phyloP scores from a whole-genome alignment of 2,888 invertebrate species.

The Drosophila mercatorum region DNA sequence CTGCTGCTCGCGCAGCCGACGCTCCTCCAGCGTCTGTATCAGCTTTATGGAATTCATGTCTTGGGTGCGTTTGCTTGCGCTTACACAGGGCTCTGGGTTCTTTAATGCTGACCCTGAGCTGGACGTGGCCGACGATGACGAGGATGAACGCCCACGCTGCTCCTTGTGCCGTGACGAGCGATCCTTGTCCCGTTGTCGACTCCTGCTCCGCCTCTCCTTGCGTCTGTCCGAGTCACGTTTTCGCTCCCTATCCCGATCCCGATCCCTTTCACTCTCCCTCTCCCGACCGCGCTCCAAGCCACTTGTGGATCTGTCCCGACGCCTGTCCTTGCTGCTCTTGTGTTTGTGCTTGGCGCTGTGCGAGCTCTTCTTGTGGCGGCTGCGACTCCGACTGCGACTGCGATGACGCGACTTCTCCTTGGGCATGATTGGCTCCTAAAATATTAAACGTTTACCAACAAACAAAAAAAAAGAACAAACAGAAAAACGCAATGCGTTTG shows the following conservation, averaged over 20 bases:
- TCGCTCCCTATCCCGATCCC: neutral
- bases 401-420: slow-evolving; percentile 57
- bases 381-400: slow-evolving; percentile 44
- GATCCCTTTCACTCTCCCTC: slow-evolving; percentile 18
- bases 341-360: slow-evolving; percentile 24
- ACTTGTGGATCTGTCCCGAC: slow-evolving; percentile 6
- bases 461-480: neutral
- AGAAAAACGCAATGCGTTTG: slow-evolving; percentile 10
- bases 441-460: slow-evolving; percentile 34
- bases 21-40: slow-evolving; percentile 90
- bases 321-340: slow-evolving; percentile 28
- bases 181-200: slow-evolving; percentile 9
- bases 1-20: slow-evolving; percentile 88
- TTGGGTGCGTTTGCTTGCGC: slow-evolving; percentile 13
- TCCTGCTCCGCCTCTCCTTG: slow-evolving; percentile 27
- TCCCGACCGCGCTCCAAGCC: slow-evolving; percentile 9
- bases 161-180: slow-evolving; percentile 24
- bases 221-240: slow-evolving; percentile 5
- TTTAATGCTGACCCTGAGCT: slow-evolving; percentile 4
- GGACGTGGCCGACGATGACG: slow-evolving; percentile 18
- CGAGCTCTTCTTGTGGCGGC: slow-evolving; percentile 28
- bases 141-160: slow-evolving; percentile 28
- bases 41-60: slow-evolving; percentile 85
- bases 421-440: slow-evolving; percentile 46
- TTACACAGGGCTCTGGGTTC: neutral